Evolutionary conservation across 2,113 vertebrate species (phyloP).

Genomic region (Fukomys damarensis): DNA sequence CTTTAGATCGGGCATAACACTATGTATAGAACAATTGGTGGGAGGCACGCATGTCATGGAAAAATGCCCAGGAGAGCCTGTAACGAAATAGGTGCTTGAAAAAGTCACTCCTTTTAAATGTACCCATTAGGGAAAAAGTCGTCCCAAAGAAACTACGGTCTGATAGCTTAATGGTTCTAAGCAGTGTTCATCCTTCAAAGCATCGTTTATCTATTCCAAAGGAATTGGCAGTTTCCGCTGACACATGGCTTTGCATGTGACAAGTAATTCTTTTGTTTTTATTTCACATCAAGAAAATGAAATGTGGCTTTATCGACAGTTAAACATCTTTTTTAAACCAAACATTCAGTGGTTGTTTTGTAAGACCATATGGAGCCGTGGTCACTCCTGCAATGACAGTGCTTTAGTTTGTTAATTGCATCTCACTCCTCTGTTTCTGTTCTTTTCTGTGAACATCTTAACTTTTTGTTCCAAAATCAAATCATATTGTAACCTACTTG

Average conservation of each 20-base stretch:
- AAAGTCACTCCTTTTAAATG: not conserved
- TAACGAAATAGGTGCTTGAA: not conserved
- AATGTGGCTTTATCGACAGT: not conserved
- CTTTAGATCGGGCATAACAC: not conserved
- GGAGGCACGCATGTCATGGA: not conserved
- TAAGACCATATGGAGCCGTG: not conserved
- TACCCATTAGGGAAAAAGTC: not conserved
- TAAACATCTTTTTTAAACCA: not conserved
- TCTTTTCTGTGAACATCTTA: not conserved
- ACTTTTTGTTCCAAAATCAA: not conserved
- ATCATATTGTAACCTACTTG: not conserved
- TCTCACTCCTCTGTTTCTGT: not conserved
- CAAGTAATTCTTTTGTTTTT: not conserved
- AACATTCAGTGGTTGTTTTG: not conserved
- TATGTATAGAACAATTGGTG: not conserved
- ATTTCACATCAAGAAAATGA: slow-evolving; percentile 19
- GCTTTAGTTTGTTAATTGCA: not conserved
- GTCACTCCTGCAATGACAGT: not conserved
- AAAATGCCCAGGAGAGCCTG: not conserved
- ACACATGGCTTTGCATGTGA: not conserved
- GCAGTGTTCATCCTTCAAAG: not conserved
- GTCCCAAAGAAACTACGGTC: not conserved
- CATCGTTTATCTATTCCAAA: not conserved
- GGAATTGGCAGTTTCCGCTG: not conserved
- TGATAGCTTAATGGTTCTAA: not conserved